phyloP scores from a whole-genome alignment of 2,113 vertebrate genomes.

The Alligator sinensis region DNA sequence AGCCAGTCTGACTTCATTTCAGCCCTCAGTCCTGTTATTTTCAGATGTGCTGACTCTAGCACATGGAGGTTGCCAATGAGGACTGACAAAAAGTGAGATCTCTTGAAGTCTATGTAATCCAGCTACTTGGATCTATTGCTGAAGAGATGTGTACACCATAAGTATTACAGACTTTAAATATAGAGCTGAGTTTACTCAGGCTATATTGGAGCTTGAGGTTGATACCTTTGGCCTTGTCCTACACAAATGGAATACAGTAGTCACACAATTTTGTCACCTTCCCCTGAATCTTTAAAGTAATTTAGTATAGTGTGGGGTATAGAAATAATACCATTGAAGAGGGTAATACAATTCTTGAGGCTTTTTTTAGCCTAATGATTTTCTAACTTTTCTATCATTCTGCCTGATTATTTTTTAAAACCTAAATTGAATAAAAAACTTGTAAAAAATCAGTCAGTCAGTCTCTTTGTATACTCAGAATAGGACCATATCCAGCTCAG shows the following conservation, averaged over 20 bases:
- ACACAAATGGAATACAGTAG: not conserved
- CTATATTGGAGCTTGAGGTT: not conserved
- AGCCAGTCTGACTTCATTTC: too few relatives aligned
- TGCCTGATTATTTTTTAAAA: not conserved
- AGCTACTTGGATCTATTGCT: not conserved
- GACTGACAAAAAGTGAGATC: not conserved
- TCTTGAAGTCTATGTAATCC: not conserved
- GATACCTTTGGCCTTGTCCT: not conserved
- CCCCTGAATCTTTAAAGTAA: not conserved
- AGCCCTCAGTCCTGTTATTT: too few relatives aligned
- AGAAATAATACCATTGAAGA: not conserved
- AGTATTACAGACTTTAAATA: not conserved
- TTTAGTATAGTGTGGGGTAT: not conserved
- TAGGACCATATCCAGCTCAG: not conserved
- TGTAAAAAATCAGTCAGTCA: not conserved
- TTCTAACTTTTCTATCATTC: not conserved
- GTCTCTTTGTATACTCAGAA: not conserved
- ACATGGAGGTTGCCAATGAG: not conserved
- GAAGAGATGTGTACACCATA: not conserved
- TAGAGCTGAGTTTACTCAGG: not conserved
- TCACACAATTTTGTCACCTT: not conserved
- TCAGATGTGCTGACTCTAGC: too few relatives aligned
- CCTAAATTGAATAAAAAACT: not conserved
- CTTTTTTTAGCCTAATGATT: not conserved
- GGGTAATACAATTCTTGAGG: not conserved